A percentile compares a stretch with the other conserved stretches of the same genome.
Conservation (phyloP, 2,888 invertebrate genomes). For the Caenorhabditis sp. region DNA sequence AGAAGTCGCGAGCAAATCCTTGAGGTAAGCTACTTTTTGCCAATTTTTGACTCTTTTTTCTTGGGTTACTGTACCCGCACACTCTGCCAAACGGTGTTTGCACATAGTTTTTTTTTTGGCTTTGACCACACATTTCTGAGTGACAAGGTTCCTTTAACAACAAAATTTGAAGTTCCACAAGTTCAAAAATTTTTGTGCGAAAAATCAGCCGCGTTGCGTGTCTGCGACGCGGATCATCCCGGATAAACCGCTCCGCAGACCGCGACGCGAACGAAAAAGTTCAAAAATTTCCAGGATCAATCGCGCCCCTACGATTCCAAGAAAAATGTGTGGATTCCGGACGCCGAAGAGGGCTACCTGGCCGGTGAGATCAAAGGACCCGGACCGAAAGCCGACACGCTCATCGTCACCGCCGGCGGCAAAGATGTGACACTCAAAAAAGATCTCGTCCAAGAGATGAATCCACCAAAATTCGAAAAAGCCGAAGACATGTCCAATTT, state of each 20-base stretch:
- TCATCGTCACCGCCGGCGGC: conserved; percentile 86
- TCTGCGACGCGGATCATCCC: too few relatives aligned
- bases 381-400: conserved; percentile 90
- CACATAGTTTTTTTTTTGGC: too few relatives aligned
- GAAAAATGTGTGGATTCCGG: conserved; percentile 98
- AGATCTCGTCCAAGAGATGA: conserved; percentile 90
- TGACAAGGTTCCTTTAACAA: too few relatives aligned
- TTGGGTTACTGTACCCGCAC: too few relatives aligned
- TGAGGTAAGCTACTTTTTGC: conserved; percentile 49
- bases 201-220: too few relatives aligned
- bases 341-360: conserved; percentile 95
- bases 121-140: too few relatives aligned
- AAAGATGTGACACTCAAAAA: conserved; percentile 82
- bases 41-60: too few relatives aligned
- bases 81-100: too few relatives aligned
- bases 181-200: too few relatives aligned
- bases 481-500: conserved; percentile 79
- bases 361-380: conserved; percentile 93
- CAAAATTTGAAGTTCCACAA: too few relatives aligned
- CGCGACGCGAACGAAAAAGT: too few relatives aligned
- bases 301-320: conserved; percentile 99
- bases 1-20: conserved; percentile 63
- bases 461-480: conserved; percentile 98
- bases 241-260: too few relatives aligned
- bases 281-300: conserved; percentile 79